Evolutionary conservation across 2,888 invertebrate genomes (phyloP).

Genomic region (Pammene fasciana): DNA sequence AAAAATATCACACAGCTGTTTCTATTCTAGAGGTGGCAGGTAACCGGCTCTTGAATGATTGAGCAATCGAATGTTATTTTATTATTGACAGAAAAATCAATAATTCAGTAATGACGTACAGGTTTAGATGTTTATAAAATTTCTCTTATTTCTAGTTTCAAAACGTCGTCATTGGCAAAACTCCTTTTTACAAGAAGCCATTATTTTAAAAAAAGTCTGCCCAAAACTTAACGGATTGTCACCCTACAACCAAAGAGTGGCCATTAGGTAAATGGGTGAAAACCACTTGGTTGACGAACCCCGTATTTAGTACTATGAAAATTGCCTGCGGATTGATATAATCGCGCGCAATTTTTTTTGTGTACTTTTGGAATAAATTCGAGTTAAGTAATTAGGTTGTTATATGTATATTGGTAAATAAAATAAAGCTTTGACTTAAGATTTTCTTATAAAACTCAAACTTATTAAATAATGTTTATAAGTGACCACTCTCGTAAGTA

Average conservation of each 20-base stretch:
- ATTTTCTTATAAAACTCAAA: too few species aligned
- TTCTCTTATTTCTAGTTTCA: too few species aligned
- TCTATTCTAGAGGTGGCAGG: neutral
- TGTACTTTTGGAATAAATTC: neutral
- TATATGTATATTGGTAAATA: neutral
- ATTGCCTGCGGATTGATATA: constrained; percentile 49
- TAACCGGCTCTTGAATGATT: too few species aligned
- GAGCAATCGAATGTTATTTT: too few species aligned
- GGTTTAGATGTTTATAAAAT: too few species aligned
- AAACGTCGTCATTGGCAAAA: too few species aligned
- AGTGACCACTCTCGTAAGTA: too few species aligned
- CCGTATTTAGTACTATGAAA: constrained; percentile 52
- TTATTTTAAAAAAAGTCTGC: neutral
- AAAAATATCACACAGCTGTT: neutral
- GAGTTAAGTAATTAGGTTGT: neutral
- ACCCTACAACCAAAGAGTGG: constrained; percentile 56
- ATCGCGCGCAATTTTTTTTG: constrained; percentile 21
- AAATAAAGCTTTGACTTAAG: neutral
- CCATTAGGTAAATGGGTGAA: constrained; percentile 67
- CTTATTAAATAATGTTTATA: too few species aligned
- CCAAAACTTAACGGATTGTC: constrained; percentile 34
- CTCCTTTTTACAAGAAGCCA: too few species aligned
- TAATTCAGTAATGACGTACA: too few species aligned
- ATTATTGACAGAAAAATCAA: too few species aligned
- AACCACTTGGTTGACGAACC: constrained; percentile 50